Base-by-base conservation (phyloP, 2,888 invertebrate genomes). In the Oscheius sp. region DNA sequence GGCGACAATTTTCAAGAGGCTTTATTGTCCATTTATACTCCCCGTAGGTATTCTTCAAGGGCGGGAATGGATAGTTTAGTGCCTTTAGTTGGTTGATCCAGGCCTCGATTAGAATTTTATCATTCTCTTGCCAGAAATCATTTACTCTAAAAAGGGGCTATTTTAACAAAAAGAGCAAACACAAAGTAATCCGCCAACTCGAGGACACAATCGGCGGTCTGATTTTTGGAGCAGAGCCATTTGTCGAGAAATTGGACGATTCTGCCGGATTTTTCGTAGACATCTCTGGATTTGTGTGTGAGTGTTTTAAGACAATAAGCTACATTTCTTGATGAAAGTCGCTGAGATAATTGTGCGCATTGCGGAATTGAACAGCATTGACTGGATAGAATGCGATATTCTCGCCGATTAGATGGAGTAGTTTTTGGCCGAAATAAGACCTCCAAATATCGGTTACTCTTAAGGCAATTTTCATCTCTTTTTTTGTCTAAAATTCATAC, bases 371-470 rank as follows among this genome's bases (percentile, higher is more conserved):
- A 0, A 74, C 68, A 8, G 77, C 79, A 33, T 79, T 79, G 0
- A 69, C 71, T 1, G 77, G 77, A 10, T 68, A 68, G 57, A 79
- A 79, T 0, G 74, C 71, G 8, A 79, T 64, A 10, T 71, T 69
- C 3, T 73, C 63, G 2, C 77, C 79, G 12, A 70, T 69, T 17
- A 74, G 34, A 57, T 79, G 75, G 3, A 79, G 66, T 2, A 79
- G 55, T 39, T 68, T 74, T 64, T 79, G 73, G 12, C 74, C 65
- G 27, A 73, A 77, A 55, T 72, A 79, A 8, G 74, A 71, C 23
- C 79, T 52, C 79, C 77, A 77, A 27, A 79, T 79, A 39, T 79
- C 79, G 0, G 75, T 74, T 12, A 72, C 72, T 42, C 76, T 68
- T 53, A n/a, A 67, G 42, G 17, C n/a, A 12, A n/a, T 39, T 39